Evolutionary conservation across 2,888 invertebrate genomes (phyloP), one percentile per base, ranked within the genome.

Genomic region (Pandemis cinnamomeana): DNA sequence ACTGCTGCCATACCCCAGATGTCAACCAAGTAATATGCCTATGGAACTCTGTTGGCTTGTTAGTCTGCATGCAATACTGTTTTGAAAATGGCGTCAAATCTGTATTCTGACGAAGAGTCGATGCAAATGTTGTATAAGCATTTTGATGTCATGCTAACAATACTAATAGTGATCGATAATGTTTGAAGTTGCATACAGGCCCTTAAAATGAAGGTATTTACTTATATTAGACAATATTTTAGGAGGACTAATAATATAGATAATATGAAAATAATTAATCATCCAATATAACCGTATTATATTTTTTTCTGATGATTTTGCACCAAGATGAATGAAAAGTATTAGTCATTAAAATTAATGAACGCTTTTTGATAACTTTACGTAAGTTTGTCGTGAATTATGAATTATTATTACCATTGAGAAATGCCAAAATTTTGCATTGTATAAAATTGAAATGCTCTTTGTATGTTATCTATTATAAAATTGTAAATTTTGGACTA

Each of bases 351-450:
- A 48, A 10, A 66, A 66, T 51, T 51, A 13, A 61, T 55, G 8
- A 27, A 48, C 15, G 44, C 62, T 10, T 64, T 64, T 46, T 64
- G 48, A 48, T 48, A 44, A 44, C 13, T 48, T 27, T 51, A 36
- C 36, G 66, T 66, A 66, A 66, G 48, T 66, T 66, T 66, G n/a
- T 66, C n/a, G 27, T 36, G 3, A 36, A 48, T 20, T 51, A 46
- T n/a, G 66, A 13, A 44, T 48, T 48, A 63, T 44, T 44, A 20
- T 13, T 64, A 46, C 46, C 27, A 66, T 36, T 36, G 66, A 36
- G 5, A 66, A 66, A 66, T 66, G 36, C 66, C 66, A 66, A 66
- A 66, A 36, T 48, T 66, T 36, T 36, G 66, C 55, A 20, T 55
- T 55, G 20, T 55, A 55, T 55, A 55, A 55, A 36, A 55, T 55